These are phyloP conservation scores for Andrena camellia DNA, from an alignment of 2,888 invertebrate species.

Conservation along the genomic window DNA sequence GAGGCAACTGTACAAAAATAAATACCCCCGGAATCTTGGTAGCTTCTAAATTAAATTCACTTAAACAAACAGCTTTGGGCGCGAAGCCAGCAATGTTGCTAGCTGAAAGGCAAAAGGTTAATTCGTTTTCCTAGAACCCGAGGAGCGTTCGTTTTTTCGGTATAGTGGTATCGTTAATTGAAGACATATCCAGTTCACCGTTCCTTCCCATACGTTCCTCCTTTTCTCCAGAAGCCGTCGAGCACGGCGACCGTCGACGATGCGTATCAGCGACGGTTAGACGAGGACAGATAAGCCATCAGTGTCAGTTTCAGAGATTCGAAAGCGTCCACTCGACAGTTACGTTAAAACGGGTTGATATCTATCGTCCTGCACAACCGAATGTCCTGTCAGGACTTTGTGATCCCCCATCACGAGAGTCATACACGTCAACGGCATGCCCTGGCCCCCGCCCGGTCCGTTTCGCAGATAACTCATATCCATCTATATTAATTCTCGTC, in stretches of 20 bases:
- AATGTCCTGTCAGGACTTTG: slow-evolving; percentile 78
- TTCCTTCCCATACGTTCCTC: slow-evolving; percentile 9
- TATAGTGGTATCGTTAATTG: slow-evolving; percentile 36
- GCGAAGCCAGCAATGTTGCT: not conserved
- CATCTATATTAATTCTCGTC: slow-evolving; percentile 80
- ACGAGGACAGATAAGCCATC: slow-evolving; percentile 79
- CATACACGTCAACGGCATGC: slow-evolving; percentile 82
- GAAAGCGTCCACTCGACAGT: slow-evolving; percentile 80
- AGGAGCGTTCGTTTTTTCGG: not conserved
- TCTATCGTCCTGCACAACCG: slow-evolving; percentile 76
- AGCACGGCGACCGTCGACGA: slow-evolving; percentile 45
- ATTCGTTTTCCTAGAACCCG: not conserved
- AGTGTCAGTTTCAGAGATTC: slow-evolving; percentile 82
- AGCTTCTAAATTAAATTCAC: too few species aligned
- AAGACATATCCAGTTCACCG: slow-evolving; percentile 40
- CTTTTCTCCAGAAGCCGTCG: slow-evolving; percentile 24
- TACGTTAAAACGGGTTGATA: slow-evolving; percentile 81
- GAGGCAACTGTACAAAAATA: too few species aligned
- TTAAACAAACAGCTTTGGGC: not conserved
- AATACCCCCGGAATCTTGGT: too few species aligned
- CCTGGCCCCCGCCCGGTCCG: slow-evolving; percentile 52
- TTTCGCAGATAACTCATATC: slow-evolving; percentile 81
- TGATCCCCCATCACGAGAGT: slow-evolving; percentile 79
- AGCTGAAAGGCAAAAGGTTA: not conserved
- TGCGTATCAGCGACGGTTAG: slow-evolving; percentile 56